Conservation (phyloP, 2,797 vertebrate species). For the Nothura maculosa region DNA sequence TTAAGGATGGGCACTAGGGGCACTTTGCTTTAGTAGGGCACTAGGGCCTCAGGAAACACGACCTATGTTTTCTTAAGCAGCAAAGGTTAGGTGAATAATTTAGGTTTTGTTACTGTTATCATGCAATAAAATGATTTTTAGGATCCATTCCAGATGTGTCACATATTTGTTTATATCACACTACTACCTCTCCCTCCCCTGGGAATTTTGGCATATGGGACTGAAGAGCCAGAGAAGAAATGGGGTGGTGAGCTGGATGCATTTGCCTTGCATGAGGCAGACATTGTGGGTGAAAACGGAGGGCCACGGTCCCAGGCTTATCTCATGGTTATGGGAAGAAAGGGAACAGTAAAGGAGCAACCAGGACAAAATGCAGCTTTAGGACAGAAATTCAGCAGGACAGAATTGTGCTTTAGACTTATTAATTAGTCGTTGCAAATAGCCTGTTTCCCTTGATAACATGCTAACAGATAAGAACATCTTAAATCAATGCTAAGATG, state of each 20-base stretch:
- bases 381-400: no score
- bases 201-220: background rate
- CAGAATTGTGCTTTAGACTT: background rate
- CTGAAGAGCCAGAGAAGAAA: background rate
- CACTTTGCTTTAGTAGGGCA: background rate
- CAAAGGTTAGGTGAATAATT: accelerated
- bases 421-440: background rate
- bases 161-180: background rate
- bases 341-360: background rate
- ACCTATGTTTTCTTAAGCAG: background rate
- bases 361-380: background rate
- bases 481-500: background rate
- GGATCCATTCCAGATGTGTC: background rate
- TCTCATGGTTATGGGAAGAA: background rate
- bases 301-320: background rate
- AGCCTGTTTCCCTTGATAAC: background rate
- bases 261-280: background rate
- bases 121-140: background rate
- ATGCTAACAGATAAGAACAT: background rate
- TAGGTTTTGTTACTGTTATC: background rate
- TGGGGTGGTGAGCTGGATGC: background rate
- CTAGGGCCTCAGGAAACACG: background rate
- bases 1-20: background rate
- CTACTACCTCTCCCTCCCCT: background rate
- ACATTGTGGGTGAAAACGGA: accelerated